Percentiles rank a stretch among this genome's conserved stretches.
Evolutionary conservation across 2,888 invertebrate species (phyloP).

Genomic region (Agrilus cyanescens): DNA sequence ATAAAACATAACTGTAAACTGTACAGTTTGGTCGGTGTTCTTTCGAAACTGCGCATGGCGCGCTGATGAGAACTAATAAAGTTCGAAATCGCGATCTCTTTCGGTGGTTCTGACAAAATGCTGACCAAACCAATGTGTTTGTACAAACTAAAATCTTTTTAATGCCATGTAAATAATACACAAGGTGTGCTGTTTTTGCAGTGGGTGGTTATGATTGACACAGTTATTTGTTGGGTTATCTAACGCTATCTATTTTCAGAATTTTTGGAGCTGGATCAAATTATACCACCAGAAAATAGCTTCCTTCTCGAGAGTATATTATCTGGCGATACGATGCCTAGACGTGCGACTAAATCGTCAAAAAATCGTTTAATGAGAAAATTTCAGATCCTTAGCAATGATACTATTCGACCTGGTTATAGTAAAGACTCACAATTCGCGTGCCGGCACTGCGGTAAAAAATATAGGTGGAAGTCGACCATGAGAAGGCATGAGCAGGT

Average conservation of each 20-base stretch:
- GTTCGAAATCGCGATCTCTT: too few relatives aligned
- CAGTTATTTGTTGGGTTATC: too few relatives aligned
- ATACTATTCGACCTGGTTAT: constrained; percentile 30
- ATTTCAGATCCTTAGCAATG: constrained; percentile 18
- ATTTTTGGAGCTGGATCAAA: constrained; percentile 29
- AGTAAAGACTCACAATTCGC: constrained; percentile 52
- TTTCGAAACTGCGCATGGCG: too few relatives aligned
- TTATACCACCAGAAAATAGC: constrained; percentile 24
- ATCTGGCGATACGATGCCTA: constrained; percentile 8
- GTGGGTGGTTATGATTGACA: too few relatives aligned
- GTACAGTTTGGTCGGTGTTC: too few relatives aligned
- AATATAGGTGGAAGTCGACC: constrained; percentile 70
- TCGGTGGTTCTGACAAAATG: too few relatives aligned
- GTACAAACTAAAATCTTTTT: not conserved
- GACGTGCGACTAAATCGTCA: not conserved
- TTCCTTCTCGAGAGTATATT: constrained; percentile 15
- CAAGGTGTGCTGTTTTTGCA: too few relatives aligned
- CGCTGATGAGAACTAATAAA: too few relatives aligned
- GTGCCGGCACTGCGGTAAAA: constrained; percentile 74
- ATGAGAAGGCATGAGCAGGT: not conserved
- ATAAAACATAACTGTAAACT: too few relatives aligned
- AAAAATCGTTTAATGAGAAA: constrained; percentile 20
- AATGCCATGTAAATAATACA: too few relatives aligned
- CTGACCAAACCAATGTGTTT: too few relatives aligned
- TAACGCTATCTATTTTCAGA: constrained; percentile 23